Base-by-base conservation (phyloP, 2,888 invertebrate species). In the Scrobipalpa atriplicella region DNA sequence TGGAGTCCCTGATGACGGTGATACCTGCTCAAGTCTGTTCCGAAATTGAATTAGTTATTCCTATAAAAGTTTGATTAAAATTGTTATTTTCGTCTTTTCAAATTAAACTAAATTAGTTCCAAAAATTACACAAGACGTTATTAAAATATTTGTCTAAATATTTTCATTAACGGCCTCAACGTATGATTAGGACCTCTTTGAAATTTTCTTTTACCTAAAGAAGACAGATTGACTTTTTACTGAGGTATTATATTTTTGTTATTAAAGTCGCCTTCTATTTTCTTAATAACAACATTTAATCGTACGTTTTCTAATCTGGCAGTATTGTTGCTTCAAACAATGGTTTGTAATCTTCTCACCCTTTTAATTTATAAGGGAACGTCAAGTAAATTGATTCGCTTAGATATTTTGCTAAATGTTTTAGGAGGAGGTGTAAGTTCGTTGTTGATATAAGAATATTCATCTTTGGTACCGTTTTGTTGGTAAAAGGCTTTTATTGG, bases 351-450 rank as follows among this genome's bases (percentile, higher is more conserved):
- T 77, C 78, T 79, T 72, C 67, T 70, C 74, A 71, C 75, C 73
- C 73, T 73, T 79, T 78, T 74, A 74, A 76, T 74, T 75, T 73
- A 73, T 75, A 74, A 76, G 73, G 66, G 43, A 67, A 74, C 73
- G 73, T 76, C 78, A 75, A 70, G 75, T 70, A 75, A 74, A 79
- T 75, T 78, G 76, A 78, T 75, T 75, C 74, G 73, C 72, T 70
- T 65, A 51, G 75, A 72, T 77, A 73, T 73, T 72, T 73, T 68
- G 72, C 69, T 68, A 69, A 72, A 77, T 78, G 77, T 76, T 78
- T 76, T 78, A 79, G 77, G 81, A 76, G 73, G 74, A n/a, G 58
- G 47, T 11, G 62, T 29, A 16, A 62, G 19, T 9, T 41, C 54
- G 16, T 11, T 38, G 63, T 52, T 52, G 52, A 64, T 64, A 64